Base-by-base conservation (phyloP, 2,113 vertebrate genomes). In the Alosa alosa region DNA sequence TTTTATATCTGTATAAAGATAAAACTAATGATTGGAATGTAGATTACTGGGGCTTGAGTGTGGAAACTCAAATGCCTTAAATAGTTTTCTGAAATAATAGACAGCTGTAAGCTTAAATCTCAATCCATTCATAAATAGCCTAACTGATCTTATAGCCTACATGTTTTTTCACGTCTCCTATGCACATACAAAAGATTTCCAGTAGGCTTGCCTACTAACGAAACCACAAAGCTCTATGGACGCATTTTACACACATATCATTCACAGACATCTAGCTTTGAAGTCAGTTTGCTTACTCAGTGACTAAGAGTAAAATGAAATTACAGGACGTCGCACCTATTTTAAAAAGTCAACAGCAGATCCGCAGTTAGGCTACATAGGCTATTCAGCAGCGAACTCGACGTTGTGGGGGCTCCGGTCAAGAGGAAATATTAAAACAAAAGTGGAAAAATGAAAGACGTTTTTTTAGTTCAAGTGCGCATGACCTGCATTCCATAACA, bases 401-500 rank as follows among this genome's bases (percentile, higher is more conserved):
- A 39, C 9, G 31, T 11, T 11, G 15, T 57, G 55, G 22, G 49
- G 64, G 47, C 31, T 52, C 52, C 39, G 47, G 22, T n/a, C 85
- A 82, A 45, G 1, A 25, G 8, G 17, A 84, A 68, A 17, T 83
- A 82, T 49, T n/a, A 50, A 68, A 17, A 82, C 39, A 36, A 50
- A 13, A 81, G 68, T 47, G 68, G 22, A 57, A 36, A 11, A 49
- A 3, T 82, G 44, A 57, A 36, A 25, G 47, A 7, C 50, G 41
- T 1, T 44, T 50, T 52, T 84, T 68, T 60, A 85, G 11, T 50
- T 78, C 36, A 18, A 31, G n/a, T 8, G 4, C 47, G 68, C n/a
- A 36, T 84, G 81, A 55, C 46, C 83, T 82, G 83, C 86, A 87
- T 87, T 81, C 86, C 84, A 55, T 60, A 72, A 57, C 86, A 36